Evolutionary conservation across 1,140 invertebrate species (phyloP).

Genomic region (Philotrypesis tridentata): DNA sequence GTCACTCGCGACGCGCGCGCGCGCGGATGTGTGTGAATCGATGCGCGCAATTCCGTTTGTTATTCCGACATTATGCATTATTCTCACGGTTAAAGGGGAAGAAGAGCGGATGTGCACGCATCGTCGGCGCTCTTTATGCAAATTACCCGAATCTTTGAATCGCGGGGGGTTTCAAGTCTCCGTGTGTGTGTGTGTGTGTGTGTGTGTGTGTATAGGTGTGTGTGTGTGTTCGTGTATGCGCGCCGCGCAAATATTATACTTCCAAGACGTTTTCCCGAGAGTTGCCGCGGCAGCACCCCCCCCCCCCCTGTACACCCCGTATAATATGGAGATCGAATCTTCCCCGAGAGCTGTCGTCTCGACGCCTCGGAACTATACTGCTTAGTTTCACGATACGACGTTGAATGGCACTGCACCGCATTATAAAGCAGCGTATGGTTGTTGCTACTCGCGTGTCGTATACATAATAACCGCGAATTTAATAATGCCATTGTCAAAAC

Average conservation of each 20-base stretch:
- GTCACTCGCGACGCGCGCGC: neutral
- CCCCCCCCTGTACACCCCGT: too few species aligned
- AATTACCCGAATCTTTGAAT: slow-evolving; percentile 35
- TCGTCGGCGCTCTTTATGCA: slow-evolving; percentile 17
- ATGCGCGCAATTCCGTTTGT: neutral
- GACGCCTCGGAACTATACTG: neutral
- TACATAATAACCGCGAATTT: neutral
- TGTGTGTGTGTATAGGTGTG: too few species aligned
- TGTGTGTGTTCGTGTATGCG: too few species aligned
- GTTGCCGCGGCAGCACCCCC: too few species aligned
- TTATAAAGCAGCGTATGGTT: neutral
- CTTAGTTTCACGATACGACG: neutral
- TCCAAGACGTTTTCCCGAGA: slow-evolving; percentile 14
- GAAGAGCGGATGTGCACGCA: neutral
- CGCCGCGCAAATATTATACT: too few species aligned
- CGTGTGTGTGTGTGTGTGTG: neutral
- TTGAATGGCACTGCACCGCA: neutral
- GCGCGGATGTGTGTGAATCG: neutral
- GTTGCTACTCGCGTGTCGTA: neutral
- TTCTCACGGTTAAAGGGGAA: neutral
- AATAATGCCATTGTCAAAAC: neutral
- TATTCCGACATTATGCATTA: slow-evolving; percentile 5
- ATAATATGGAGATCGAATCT: neutral
- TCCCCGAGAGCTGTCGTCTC: neutral
- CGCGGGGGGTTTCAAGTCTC: neutral